Evolutionary conservation across 1,140 invertebrate species (phyloP), one percentile per base, ranked within the genome.

Genomic region (Adelges cooleyi): DNA sequence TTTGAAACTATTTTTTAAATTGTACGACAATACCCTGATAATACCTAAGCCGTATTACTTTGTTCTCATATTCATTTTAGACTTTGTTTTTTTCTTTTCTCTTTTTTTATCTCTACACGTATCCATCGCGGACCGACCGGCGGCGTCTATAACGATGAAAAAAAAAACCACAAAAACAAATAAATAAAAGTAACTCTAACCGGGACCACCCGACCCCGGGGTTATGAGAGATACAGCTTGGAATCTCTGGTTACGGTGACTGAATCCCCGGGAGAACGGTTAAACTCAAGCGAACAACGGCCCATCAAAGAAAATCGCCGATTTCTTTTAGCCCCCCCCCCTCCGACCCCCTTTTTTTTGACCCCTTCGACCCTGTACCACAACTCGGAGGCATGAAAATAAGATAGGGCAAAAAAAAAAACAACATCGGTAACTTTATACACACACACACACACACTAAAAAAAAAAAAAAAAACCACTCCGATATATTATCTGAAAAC

Each of bases 211-310:
- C 23, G 20, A 20, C 11, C 38, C 51, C 51, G 17, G 13, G 20
- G 15, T 44, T 44, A 56, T 44, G 36, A 44, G 36, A 44, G 22
- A 27, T 56, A 44, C 49, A n/a, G 22, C 18, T 27, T 56, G 22
- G 38, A 56, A 56, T 56, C 53, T 56, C 22, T 56, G 20, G 53
- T 42, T 22, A 20, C n/a, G n/a, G 29, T 33, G 5, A 33, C n/a
- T 8, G 36, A 54, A 54, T 42, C 33, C 53, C 53, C 53, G 22
- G 54, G 54, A 59, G 54, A 46, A 44, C 54, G 54, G n/a, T 59
- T 59, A 59, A 59, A 59, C 40, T 27, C 23, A 25, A 4, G 38
- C 23, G n/a, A 38, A 22, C 40, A 46, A 20, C 20, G 40, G n/a
- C n/a, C 15, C 22, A 46, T 59, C 54, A 46, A 46, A 59, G 54